Evolutionary conservation across 2,888 invertebrate species (phyloP).

Genomic region (Ophion ellenae): DNA sequence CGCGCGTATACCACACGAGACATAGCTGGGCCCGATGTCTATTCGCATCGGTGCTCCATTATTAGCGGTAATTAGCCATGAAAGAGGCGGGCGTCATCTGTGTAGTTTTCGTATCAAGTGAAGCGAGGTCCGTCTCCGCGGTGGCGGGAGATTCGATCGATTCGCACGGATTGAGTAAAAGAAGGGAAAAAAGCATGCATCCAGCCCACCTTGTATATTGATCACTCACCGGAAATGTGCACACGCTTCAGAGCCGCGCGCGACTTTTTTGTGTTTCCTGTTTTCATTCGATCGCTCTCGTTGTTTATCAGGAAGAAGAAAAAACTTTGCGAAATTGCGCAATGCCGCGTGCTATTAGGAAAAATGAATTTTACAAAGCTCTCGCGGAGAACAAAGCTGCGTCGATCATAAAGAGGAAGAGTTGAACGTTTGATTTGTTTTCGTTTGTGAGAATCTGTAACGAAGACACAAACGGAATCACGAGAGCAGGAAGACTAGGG

Average conservation of each 20-base stretch:
- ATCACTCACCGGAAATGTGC: constrained; percentile 35
- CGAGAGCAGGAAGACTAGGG: not conserved
- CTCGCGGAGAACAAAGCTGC: not conserved
- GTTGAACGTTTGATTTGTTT: not conserved
- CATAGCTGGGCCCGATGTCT: constrained; percentile 30
- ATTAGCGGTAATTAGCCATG: constrained; percentile 17
- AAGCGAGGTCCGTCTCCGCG: constrained; percentile 12
- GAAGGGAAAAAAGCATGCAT: not conserved
- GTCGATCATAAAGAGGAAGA: not conserved
- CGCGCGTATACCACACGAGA: constrained; percentile 13
- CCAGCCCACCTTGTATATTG: constrained; percentile 7
- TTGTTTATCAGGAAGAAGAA: not conserved
- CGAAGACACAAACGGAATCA: not conserved
- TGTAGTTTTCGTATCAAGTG: constrained; percentile 16
- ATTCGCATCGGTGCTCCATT: not conserved
- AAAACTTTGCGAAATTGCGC: not conserved
- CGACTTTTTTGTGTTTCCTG: constrained; percentile 8
- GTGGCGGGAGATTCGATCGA: constrained; percentile 45
- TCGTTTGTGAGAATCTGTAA: not conserved
- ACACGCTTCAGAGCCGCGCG: constrained; percentile 12
- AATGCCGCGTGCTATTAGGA: not conserved
- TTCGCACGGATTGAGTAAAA: constrained; percentile 10
- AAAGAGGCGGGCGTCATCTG: not conserved
- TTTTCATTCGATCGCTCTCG: not conserved
- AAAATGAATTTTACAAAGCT: not conserved